These are phyloP conservation scores for Pyrocephalus nanus DNA, from an alignment of 2,797 vertebrate species.

Conservation along the genomic window DNA sequence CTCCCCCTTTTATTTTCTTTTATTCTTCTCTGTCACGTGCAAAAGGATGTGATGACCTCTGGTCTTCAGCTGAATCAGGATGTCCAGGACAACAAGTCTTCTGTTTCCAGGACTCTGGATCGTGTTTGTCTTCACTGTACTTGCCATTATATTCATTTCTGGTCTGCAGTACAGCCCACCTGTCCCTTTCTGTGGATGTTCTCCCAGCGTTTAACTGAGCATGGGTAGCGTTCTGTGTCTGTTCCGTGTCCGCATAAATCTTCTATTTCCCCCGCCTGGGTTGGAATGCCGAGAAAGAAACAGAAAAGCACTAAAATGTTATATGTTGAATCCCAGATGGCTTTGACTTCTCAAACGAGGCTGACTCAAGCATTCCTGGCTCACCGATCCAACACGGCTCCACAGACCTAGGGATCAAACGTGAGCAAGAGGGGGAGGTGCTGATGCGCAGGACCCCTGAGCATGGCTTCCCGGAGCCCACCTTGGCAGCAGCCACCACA, in stretches of 20 bases:
- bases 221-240: slow-evolving; percentile 51
- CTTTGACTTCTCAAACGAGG: slow-evolving; percentile 98
- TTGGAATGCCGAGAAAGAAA: slow-evolving; percentile 72
- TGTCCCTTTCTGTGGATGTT: slow-evolving; percentile 47
- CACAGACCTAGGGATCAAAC: slow-evolving; percentile 89
- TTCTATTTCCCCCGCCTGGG: slow-evolving; percentile 76
- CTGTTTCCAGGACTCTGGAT: slow-evolving; percentile 38
- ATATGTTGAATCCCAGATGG: slow-evolving; percentile 99
- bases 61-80: slow-evolving; percentile 41
- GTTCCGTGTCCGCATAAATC: slow-evolving; percentile 65
- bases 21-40: neutral
- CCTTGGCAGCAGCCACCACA: slow-evolving; percentile 91
- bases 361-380: slow-evolving; percentile 91
- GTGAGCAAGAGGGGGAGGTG: slow-evolving; percentile 88
- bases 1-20: neutral
- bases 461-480: slow-evolving; percentile 82
- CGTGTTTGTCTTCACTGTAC: slow-evolving; percentile 21
- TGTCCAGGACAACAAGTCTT: slow-evolving; percentile 56
- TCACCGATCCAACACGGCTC: slow-evolving; percentile 87
- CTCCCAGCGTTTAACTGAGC: neutral
- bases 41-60: slow-evolving; percentile 42
- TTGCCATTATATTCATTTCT: neutral
- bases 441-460: slow-evolving; percentile 83
- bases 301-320: slow-evolving; percentile 85
- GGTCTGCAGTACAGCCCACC: neutral